Conservation (phyloP, 2,888 invertebrate species). For the Lithophane leautieri region DNA sequence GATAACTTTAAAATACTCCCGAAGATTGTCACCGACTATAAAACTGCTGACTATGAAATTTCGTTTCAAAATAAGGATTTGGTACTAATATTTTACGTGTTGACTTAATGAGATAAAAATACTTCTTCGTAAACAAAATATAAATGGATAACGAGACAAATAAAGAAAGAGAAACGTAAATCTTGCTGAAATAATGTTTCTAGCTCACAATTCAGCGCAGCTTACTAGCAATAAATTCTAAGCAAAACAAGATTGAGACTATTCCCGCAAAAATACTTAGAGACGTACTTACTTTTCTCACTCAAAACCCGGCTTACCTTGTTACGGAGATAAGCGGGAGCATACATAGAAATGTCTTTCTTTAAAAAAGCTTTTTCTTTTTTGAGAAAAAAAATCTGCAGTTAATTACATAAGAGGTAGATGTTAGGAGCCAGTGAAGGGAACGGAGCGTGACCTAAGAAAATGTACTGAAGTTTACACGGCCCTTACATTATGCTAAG, state of each 20-base stretch:
- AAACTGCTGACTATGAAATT: slow-evolving; percentile 37
- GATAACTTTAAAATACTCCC: slow-evolving; percentile 48
- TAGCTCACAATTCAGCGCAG: slow-evolving; percentile 22
- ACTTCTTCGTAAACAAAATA: neutral
- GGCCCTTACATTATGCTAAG: slow-evolving; percentile 48
- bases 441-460: slow-evolving; percentile 41
- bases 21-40: slow-evolving; percentile 20
- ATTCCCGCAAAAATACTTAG: slow-evolving; percentile 36
- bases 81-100: slow-evolving; percentile 26
- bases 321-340: slow-evolving; percentile 54
- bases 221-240: slow-evolving; percentile 8
- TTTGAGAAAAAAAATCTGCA: slow-evolving; percentile 52
- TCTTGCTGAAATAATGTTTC: slow-evolving; percentile 14
- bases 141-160: slow-evolving; percentile 15
- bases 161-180: slow-evolving; percentile 2
- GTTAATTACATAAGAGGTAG: slow-evolving; percentile 58
- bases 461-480: slow-evolving; percentile 50
- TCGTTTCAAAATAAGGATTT: slow-evolving; percentile 12
- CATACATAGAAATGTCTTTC: slow-evolving; percentile 48
- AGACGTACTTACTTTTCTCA: slow-evolving; percentile 37
- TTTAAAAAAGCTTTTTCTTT: slow-evolving; percentile 40
- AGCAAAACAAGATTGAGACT: slow-evolving; percentile 39
- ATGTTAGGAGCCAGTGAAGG: slow-evolving; percentile 32
- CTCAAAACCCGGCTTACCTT: slow-evolving; percentile 50
- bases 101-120: slow-evolving; percentile 22